Evolutionary conservation across 2,888 invertebrate species (phyloP).

Genomic region (Rhingia campestris): DNA sequence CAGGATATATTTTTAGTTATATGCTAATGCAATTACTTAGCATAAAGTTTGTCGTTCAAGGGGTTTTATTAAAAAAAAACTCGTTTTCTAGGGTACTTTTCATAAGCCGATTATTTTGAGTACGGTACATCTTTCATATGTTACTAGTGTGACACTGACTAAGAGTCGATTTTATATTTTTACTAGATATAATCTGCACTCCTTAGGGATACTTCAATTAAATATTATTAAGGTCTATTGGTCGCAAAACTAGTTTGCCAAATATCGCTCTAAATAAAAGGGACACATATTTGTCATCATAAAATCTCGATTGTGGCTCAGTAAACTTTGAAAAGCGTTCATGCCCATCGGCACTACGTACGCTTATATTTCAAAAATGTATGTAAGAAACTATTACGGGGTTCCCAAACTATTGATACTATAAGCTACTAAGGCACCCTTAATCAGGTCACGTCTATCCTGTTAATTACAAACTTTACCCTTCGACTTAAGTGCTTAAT

Average conservation of each 20-base stretch:
- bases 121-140: too few relatives aligned
- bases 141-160: too few relatives aligned
- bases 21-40: too few relatives aligned
- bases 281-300: slow-evolving; percentile 4
- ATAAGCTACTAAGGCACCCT: slow-evolving; percentile 24
- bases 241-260: not conserved
- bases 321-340: slow-evolving; percentile 23
- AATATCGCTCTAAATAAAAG: not conserved
- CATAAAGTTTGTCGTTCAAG: too few relatives aligned
- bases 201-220: too few relatives aligned
- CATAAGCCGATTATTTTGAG: too few relatives aligned
- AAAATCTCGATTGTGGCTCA: slow-evolving; percentile 18
- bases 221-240: too few relatives aligned
- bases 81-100: too few relatives aligned
- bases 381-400: not conserved
- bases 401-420: not conserved
- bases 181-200: too few relatives aligned
- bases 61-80: too few relatives aligned
- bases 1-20: too few relatives aligned
- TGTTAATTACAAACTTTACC: slow-evolving; percentile 70
- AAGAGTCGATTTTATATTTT: too few relatives aligned
- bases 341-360: slow-evolving; percentile 17
- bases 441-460: slow-evolving; percentile 64
- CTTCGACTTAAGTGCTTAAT: slow-evolving; percentile 59
- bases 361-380: not conserved